Evolutionary conservation across 2,888 invertebrate genomes (phyloP), one percentile per base, ranked within the genome.

Genomic region (Callimorpha dominula): DNA sequence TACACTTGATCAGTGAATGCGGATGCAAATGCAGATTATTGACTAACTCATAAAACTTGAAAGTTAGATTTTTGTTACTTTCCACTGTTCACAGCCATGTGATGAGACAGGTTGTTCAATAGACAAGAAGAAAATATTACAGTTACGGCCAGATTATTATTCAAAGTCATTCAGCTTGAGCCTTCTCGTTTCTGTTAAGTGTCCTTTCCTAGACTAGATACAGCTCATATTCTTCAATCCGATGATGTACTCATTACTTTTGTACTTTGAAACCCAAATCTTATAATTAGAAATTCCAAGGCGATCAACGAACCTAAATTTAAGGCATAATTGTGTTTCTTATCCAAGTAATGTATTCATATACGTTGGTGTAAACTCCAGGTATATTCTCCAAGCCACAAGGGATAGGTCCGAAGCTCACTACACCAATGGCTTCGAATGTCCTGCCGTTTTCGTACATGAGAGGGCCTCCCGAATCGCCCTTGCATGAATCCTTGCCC

Each of bases 401-500:
- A 0, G 96, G 96, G 0, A 94, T 91, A 0, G 96, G 96, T 0
- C 97, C 97, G 79, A 96, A 97, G 7, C 97, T 97, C 20, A 97
- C 97, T 15, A 97, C 89, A 0, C 97, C 97, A 4, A 86, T 43
- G 1, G 87, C 86, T 69, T 93, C 94, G n/a, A 85, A 87, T 0
- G 69, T 80, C 17, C 84, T 81, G 8, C 79, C 84, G 54, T 87
- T 87, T 12, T 91, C 86, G 42, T 88, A 88, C 95, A 97, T 97
- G 12, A 97, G 91, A 0, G 97, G 97, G 0, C 97, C 97, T 0
- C 97, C 97, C 62, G 96, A 96, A 82, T 97, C 97, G 0, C 97
- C 97, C 50, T 93, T 88, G 84, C 97, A 97, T 0, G 97, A 96
- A 86, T 97, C 97, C 79, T 93, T 93, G 4, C 95, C 95, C 42